A percentile compares a stretch with the other conserved stretches of the same genome.
Conservation (phyloP, 2,113 vertebrate species). For the Nesoenas mayeri region DNA sequence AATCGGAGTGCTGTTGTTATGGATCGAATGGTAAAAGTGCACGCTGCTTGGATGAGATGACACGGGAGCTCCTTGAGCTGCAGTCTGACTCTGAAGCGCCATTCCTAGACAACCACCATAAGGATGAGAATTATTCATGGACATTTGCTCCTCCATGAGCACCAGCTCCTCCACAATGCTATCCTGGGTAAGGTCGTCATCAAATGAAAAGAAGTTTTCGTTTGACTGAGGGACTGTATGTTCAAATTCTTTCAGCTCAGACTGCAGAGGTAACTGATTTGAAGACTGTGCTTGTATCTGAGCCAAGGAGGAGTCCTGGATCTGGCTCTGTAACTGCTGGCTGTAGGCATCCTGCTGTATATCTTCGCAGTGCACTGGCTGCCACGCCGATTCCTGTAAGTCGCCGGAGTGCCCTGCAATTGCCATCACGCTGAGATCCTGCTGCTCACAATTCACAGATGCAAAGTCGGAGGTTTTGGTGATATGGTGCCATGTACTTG, state of each 20-base stretch:
- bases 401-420: slow-evolving; percentile 77
- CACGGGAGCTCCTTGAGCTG: slow-evolving; percentile 72
- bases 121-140: slow-evolving; percentile 84
- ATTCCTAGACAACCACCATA: slow-evolving; percentile 83
- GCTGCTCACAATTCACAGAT: slow-evolving; percentile 71
- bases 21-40: slow-evolving; percentile 84
- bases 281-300: slow-evolving; percentile 79
- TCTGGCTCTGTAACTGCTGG: slow-evolving; percentile 82
- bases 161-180: slow-evolving; percentile 99
- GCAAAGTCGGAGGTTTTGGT: slow-evolving; percentile 75
- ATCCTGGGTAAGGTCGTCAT: slow-evolving; percentile 97
- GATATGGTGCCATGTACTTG: slow-evolving; percentile 81
- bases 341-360: slow-evolving; percentile 76
- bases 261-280: slow-evolving; percentile 82
- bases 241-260: slow-evolving; percentile 87
- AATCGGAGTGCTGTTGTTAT: slow-evolving; percentile 84
- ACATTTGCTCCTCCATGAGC: slow-evolving; percentile 99
- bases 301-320: slow-evolving; percentile 79
- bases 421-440: slow-evolving; percentile 70
- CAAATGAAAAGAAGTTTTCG: slow-evolving; percentile 92
- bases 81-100: slow-evolving; percentile 79
- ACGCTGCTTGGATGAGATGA: slow-evolving; percentile 77
- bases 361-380: slow-evolving; percentile 76
- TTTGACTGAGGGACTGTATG: slow-evolving; percentile 84
- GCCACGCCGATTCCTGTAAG: slow-evolving; percentile 83